Evolutionary conservation across 2,797 vertebrate genomes (phyloP).

Genomic region (Peromyscus nudipes): DNA sequence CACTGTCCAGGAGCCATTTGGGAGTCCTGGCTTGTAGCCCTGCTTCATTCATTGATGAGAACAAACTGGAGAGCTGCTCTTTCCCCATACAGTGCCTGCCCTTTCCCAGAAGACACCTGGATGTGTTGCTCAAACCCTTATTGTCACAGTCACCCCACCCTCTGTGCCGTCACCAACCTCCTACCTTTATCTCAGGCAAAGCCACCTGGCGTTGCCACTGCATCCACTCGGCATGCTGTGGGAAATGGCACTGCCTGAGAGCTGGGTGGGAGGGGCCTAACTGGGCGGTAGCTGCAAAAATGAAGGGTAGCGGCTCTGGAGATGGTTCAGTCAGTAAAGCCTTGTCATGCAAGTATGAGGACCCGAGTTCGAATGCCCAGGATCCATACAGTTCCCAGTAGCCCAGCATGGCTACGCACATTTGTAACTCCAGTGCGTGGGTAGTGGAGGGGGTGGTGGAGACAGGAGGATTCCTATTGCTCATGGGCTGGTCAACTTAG

Average conservation of each 20-base stretch:
- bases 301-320: background rate
- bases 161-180: background rate
- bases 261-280: background rate
- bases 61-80: background rate
- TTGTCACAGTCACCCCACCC: background rate
- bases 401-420: too few relatives aligned
- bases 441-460: background rate
- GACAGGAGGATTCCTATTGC: background rate
- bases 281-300: background rate
- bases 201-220: background rate
- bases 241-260: background rate
- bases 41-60: background rate
- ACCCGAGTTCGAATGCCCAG: background rate
- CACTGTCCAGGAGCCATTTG: background rate
- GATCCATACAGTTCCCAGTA: background rate
- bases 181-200: background rate
- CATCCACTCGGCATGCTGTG: background rate
- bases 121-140: background rate
- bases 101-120: background rate
- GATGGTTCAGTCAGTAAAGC: background rate
- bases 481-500: background rate
- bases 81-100: background rate
- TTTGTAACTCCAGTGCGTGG: background rate
- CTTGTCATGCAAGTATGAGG: background rate
- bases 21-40: background rate